Evolutionary conservation across 2,113 vertebrate genomes (phyloP), one percentile per base, ranked within the genome.

Genomic region (Hippocampus zosterae): DNA sequence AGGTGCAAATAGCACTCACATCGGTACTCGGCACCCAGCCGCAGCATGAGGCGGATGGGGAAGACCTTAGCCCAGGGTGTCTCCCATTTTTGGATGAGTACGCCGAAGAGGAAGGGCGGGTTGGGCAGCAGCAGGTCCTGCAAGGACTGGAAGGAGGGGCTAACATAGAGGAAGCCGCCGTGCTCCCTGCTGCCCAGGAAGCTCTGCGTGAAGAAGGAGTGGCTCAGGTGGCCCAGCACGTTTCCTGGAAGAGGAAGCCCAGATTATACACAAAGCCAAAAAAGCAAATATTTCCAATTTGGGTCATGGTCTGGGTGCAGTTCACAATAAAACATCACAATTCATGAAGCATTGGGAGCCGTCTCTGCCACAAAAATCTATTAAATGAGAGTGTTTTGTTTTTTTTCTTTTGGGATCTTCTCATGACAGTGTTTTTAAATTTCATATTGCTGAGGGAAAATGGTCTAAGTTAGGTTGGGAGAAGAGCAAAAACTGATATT

Each of bases 81-180:
- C 89, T 99, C 97, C 97, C 97, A 99, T 86, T 99, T 99, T 92
- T 99, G 97, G 81, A 99, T 93, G 72, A 99, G 94, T 90, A 99
- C 93, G 56, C 95, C 97, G 69, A 99, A 99, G 86, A 99, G 88
- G 88, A 95, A 98, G 0, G 97, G 96, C 3, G 96, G 94, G 79
- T 94, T 94, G 70, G 97, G 97, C 74, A 99, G 94, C 72, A 97
- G 93, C 79, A 98, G 91, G 86, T 98, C 97, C 88, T 98, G 96
- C 68, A 98, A 86, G 25, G 96, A 96, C 92, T 99, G 97, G 91
- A 97, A 98, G 3, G 94, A 96, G 8, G 96, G 93, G 57, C 91
- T 93, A 72, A 99, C 93, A 76, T 98, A 99, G 73, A 99, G 89
- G 90, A 99, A 98, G 29, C 97, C 97, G 6, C 96, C 96, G 0